Evolutionary conservation across 2,113 vertebrate genomes (phyloP).

Genomic region (Anser brachyrhynchus): DNA sequence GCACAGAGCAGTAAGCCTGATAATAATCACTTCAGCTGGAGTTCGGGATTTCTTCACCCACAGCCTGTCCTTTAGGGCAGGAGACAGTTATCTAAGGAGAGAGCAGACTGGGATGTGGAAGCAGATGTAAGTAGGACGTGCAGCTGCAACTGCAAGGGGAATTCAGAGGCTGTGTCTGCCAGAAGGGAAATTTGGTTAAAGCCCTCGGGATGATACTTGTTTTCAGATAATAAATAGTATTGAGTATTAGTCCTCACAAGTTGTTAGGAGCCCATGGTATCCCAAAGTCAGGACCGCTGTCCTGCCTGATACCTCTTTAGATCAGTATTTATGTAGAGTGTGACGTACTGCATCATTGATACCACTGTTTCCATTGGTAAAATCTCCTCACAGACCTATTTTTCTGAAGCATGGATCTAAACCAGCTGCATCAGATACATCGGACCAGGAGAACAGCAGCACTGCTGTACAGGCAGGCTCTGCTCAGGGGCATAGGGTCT

Average conservation of each 20-base stretch:
- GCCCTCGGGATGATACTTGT: background rate
- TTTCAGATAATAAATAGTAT: background rate
- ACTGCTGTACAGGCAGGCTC: background rate
- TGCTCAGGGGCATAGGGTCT: background rate
- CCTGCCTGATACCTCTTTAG: background rate
- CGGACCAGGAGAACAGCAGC: background rate
- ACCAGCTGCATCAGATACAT: accelerated
- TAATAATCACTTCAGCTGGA: background rate
- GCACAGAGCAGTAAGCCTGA: background rate
- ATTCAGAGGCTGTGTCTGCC: background rate
- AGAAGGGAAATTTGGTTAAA: background rate
- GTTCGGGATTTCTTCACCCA: background rate
- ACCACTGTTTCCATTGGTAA: background rate
- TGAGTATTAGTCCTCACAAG: background rate
- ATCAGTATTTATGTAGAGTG: background rate
- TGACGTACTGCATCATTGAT: background rate
- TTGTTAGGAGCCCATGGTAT: background rate
- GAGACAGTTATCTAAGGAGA: background rate
- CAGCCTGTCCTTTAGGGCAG: background rate
- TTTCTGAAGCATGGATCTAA: background rate
- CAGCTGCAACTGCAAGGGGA: background rate
- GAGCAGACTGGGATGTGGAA: background rate
- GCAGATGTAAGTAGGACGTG: background rate
- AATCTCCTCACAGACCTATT: background rate
- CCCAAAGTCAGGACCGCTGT: background rate